phyloP scores from a whole-genome alignment of 2,888 invertebrate genomes.

The Mesorhabditis sp. region DNA sequence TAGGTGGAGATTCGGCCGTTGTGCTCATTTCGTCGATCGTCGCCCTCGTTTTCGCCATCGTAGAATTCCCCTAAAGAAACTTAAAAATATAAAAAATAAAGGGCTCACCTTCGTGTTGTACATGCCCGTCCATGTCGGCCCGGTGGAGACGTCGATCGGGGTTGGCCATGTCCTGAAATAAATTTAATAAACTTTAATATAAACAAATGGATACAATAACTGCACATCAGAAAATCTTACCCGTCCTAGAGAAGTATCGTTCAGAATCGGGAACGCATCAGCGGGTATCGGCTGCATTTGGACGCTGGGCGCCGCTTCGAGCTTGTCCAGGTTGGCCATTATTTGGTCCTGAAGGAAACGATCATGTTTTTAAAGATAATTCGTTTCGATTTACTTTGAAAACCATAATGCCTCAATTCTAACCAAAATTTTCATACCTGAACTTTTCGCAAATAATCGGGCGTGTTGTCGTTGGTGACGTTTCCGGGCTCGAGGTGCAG shows the following conservation, averaged over 20 bases:
- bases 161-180: slow-evolving; percentile 38
- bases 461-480: slow-evolving; percentile 39
- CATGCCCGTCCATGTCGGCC: slow-evolving; percentile 35
- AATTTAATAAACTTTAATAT: background rate
- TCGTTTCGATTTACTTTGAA: background rate
- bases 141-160: slow-evolving; percentile 46
- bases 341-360: slow-evolving; percentile 29
- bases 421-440: slow-evolving; percentile 20
- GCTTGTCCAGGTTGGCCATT: slow-evolving; percentile 41
- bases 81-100: slow-evolving; percentile 10
- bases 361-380: background rate
- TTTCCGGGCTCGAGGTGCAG: slow-evolving; percentile 51
- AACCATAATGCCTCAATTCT: background rate
- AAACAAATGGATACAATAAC: background rate
- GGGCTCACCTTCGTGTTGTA: slow-evolving; percentile 24
- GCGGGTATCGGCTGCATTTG: slow-evolving; percentile 43
- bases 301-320: slow-evolving; percentile 49
- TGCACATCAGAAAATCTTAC: background rate
- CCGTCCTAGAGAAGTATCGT: slow-evolving; percentile 10
- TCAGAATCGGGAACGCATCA: background rate
- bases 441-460: slow-evolving; percentile 39
- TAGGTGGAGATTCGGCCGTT: slow-evolving; percentile 22
- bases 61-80: slow-evolving; percentile 26
- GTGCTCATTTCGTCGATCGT: slow-evolving; percentile 31
- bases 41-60: slow-evolving; percentile 38